Evolutionary conservation across 2,888 invertebrate genomes (phyloP).

Genomic region (Drosophila pegasa): DNA sequence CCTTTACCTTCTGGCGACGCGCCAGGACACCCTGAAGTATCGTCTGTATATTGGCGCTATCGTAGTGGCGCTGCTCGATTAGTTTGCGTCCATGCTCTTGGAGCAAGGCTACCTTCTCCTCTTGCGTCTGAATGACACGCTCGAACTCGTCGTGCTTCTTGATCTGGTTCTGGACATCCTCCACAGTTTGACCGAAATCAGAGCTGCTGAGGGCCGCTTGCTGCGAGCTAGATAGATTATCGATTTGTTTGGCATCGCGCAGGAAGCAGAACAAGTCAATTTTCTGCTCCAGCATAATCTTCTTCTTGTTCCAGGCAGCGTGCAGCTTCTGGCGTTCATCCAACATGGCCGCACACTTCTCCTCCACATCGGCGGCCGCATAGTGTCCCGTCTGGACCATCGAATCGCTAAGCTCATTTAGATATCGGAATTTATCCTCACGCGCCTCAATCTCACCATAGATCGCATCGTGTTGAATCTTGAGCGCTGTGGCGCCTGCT

Average conservation of each 20-base stretch:
- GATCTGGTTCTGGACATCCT: conserved; percentile 94
- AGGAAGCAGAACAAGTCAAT: conserved; percentile 97
- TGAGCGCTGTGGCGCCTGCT: conserved; percentile 91
- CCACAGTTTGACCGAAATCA: conserved; percentile 91
- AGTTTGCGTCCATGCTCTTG: conserved; percentile 95
- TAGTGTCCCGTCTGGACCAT: conserved; percentile 95
- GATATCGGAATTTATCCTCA: conserved; percentile 91
- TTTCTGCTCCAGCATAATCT: conserved; percentile 94
- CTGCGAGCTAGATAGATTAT: conserved; percentile 94
- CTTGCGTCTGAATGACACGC: conserved; percentile 93
- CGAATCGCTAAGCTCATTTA: conserved; percentile 91
- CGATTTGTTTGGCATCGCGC: conserved; percentile 96
- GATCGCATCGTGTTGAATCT: conserved; percentile 93
- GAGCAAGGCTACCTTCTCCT: conserved; percentile 93
- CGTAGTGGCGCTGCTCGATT: conserved; percentile 95
- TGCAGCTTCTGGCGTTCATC: conserved; percentile 92
- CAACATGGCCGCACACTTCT: conserved; percentile 91
- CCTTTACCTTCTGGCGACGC: conserved; percentile 88
- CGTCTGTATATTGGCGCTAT: conserved; percentile 91
- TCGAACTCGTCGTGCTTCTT: conserved; percentile 98
- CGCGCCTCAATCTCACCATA: conserved; percentile 95
- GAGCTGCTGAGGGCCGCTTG: conserved; percentile 91
- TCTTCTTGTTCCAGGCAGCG: conserved; percentile 94
- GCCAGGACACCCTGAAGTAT: conserved; percentile 91
- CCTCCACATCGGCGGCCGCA: conserved; percentile 91